A percentile compares a stretch with the other conserved stretches of the same genome.
phyloP scores from a whole-genome alignment of 2,888 invertebrate species.

The Torymus texanus region DNA sequence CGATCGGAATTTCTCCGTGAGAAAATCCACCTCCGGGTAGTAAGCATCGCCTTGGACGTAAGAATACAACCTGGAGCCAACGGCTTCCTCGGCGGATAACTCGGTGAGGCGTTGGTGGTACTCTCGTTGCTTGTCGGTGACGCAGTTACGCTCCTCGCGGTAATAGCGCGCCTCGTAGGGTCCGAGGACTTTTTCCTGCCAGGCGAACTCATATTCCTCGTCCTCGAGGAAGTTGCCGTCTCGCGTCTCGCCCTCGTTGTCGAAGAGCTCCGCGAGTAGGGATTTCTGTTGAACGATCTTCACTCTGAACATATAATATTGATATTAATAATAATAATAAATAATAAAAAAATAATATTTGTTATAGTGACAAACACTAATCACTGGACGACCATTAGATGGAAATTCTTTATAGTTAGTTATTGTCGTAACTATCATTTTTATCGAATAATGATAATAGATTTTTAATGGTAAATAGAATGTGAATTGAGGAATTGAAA shows the following conservation, averaged over 20 bases:
- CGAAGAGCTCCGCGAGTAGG: constrained; percentile 70
- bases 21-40: constrained; percentile 62
- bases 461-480: too few relatives aligned
- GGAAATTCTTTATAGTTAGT: too few relatives aligned
- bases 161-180: constrained; percentile 79
- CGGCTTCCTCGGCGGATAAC: constrained; percentile 61
- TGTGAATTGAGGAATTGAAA: too few relatives aligned
- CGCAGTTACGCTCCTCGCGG: constrained; percentile 79
- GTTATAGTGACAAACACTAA: too few relatives aligned
- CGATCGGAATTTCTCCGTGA: constrained; percentile 62
- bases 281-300: constrained; percentile 71
- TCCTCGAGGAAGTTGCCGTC: constrained; percentile 69
- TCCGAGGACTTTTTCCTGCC: constrained; percentile 86
- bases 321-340: too few relatives aligned
- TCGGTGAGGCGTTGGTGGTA: constrained; percentile 76
- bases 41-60: constrained; percentile 80
- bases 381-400: too few relatives aligned
- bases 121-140: constrained; percentile 79
- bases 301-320: constrained; percentile 66
- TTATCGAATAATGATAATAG: too few relatives aligned
- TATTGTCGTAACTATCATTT: too few relatives aligned
- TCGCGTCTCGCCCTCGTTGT: constrained; percentile 67
- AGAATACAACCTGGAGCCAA: constrained; percentile 77
- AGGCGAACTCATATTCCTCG: constrained; percentile 76
- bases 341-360: too few relatives aligned